Evolutionary conservation across 2,888 invertebrate genomes (phyloP), one percentile per base, ranked within the genome.

Genomic region (Leptinotarsa haldemani): DNA sequence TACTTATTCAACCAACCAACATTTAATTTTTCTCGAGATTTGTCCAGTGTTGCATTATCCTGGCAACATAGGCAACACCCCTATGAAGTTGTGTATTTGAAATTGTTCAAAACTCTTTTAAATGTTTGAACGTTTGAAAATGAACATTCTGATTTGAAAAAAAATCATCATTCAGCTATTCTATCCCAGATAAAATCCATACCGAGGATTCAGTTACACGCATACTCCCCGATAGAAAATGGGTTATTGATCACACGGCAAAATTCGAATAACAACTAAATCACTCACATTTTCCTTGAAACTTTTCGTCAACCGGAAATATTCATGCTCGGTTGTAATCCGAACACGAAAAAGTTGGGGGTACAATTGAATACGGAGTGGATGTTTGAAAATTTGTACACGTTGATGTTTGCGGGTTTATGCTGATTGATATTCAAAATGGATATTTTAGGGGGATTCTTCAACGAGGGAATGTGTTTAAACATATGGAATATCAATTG

Each of bases 251-350:
- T 56, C 56, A 22, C 25, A 22, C 22, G 56, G 56, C 56, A 56
- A 22, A 56, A 16, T 56, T 56, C 56, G 56, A 56, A 56, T 56
- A 56, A 56, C 56, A 56, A 56, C 56, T 56, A 56, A 56, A 56
- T 25, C 56, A 56, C 15, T 56, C 56, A 13, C 56, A 56, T 22
- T 22, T 15, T 22, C 22, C 56, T 15, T 56, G 22, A 56, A 56
- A 56, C 56, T 56, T 56, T 56, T 56, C 22, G 22, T 22, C 22
- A 56, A 22, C 56, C 56, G 56, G 25, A 56, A 22, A 56, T 56
- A 56, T 56, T 56, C 56, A 56, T 56, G 22, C 25, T 56, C 56
- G 53, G 9, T 56, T 20, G 12, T 20, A 56, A 56, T 20, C 22
- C 53, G 20, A 56, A 56, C 20, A 56, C 22, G 22, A 22, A 22